Evolutionary conservation across 2,113 vertebrate genomes (phyloP).

Genomic region (Xiphorhynchus elegans): DNA sequence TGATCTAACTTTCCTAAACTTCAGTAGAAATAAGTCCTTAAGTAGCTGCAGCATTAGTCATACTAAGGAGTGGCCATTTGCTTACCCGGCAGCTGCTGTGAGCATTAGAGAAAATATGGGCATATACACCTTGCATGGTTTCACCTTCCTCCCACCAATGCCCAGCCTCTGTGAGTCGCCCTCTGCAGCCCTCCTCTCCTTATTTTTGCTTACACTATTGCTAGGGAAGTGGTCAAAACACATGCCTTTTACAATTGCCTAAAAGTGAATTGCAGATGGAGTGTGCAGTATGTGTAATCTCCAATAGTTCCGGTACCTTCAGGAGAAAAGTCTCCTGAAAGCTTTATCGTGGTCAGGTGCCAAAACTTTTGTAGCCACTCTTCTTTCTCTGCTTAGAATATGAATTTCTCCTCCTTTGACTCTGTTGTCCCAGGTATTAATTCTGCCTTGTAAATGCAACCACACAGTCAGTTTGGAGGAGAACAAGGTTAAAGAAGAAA

Average conservation of each 20-base stretch:
- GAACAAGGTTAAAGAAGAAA: background rate
- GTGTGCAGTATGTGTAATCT: background rate
- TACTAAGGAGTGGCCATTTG: background rate
- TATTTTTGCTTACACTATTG: background rate
- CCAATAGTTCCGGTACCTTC: background rate
- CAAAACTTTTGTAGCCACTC: background rate
- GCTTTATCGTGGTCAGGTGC: background rate
- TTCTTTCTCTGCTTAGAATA: background rate
- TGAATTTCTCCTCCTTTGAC: background rate
- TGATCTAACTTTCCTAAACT: slow-evolving; percentile 9
- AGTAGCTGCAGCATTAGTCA: slow-evolving; percentile 21
- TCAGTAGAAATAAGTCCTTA: background rate
- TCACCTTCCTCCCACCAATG: background rate
- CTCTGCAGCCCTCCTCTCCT: background rate
- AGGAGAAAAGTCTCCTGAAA: background rate
- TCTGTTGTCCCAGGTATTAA: background rate
- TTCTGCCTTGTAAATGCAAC: background rate
- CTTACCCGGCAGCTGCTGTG: background rate
- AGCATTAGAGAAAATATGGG: background rate
- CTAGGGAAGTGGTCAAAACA: background rate
- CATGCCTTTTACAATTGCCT: background rate
- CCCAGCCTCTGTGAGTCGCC: background rate
- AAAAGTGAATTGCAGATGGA: background rate
- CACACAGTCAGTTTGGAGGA: background rate
- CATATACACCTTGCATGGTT: background rate